These are phyloP conservation scores for Silurus meridionalis DNA, from an alignment of 2,113 vertebrate genomes.

Conservation along the genomic window DNA sequence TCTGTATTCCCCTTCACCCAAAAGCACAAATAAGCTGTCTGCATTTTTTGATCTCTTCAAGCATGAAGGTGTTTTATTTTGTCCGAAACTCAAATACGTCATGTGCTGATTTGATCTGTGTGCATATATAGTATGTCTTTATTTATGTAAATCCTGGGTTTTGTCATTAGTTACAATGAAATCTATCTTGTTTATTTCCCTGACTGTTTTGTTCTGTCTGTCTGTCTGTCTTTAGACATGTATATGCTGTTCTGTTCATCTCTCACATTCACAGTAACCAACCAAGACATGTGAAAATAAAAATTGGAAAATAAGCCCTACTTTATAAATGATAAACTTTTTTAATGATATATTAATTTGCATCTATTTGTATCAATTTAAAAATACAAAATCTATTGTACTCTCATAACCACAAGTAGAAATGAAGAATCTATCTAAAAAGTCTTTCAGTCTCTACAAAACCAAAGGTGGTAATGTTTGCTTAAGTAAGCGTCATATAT, in stretches of 20 bases:
- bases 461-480: background rate
- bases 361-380: background rate
- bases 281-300: background rate
- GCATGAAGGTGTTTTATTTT: conserved; percentile 33
- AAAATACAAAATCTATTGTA: background rate
- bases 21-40: conserved; percentile 66
- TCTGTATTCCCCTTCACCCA: conserved; percentile 37
- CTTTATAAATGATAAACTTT: no score
- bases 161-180: conserved; percentile 62
- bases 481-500: background rate
- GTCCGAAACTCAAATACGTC: background rate
- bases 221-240: background rate
- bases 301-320: background rate
- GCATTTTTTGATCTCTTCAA: conserved; percentile 51
- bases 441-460: background rate
- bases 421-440: background rate
- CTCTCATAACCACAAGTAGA: background rate
- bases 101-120: conserved; percentile 14
- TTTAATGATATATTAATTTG: no score
- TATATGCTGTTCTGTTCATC: background rate
- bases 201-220: background rate
- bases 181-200: background rate
- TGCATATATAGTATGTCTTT: conserved; percentile 62
- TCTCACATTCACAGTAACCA: background rate
- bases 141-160: conserved; percentile 65